Base-by-base conservation (phyloP, 2,113 vertebrate species). In the Cyprinus carpio region DNA sequence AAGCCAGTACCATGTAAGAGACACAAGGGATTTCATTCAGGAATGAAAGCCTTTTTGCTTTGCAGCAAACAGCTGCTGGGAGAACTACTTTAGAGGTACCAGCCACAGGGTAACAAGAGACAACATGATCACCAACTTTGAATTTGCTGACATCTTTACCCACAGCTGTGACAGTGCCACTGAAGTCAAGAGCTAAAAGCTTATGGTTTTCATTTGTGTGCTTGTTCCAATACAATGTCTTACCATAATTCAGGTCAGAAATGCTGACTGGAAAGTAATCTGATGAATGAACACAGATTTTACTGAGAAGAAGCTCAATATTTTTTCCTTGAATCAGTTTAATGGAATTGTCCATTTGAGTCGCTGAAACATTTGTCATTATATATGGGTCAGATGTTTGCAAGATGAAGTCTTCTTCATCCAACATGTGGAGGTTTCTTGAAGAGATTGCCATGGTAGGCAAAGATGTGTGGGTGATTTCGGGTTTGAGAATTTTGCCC, bases 231-330 rank as follows among this genome's bases (percentile, higher is more conserved):
- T 97, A 97, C 10, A 96, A 60, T 0, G 94, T 94, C 29, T 92
- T 89, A 29, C 95, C 95, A 90, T 94, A 96, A 79, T 75, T 93
- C 15, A 91, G 74, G 82, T 94, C 94, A 31, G 96, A 95, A 65
- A 90, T 4, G 67, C 92, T 97, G 80, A 97, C 88, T 40, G 96
- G 96, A 89, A 95, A 97, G 91, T 96, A 97, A 86, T 97, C 96
- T 18, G 96, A 94, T 1, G 96, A 95, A 89, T 98, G 96, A 82
- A 95, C 91, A 84, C 95, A 95, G 29, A 98, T 93, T 85, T 92
- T 92, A 75, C 89, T 93, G 23, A 94, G 90, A 29, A 84, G 88
- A 85, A 97, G 93, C 91, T 96, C 94, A 84, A 96, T 89, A 1
- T 88, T 92, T 29, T 90, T 86, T 25, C 18, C 58, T 4, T 72